Evolutionary conservation across 2,113 vertebrate species (phyloP).

Genomic region (Phrynosoma blainvillii): DNA sequence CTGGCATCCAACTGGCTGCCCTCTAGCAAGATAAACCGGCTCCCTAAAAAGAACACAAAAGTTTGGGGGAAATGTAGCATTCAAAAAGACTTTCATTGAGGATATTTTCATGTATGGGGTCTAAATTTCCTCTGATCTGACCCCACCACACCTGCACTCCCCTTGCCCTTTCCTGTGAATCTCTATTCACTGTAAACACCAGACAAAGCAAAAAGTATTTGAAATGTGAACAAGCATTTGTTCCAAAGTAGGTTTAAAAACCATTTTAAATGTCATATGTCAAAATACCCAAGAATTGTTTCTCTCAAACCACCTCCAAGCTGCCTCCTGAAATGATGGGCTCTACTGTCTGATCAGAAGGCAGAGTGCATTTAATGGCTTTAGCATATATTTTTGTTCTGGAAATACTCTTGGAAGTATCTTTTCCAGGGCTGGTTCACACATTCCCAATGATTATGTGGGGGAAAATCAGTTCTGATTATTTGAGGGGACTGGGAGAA

Average conservation of each 20-base stretch:
- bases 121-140: background rate
- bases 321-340: background rate
- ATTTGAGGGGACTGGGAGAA: background rate
- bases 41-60: constrained; percentile 76
- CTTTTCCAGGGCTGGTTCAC: background rate
- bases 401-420: background rate
- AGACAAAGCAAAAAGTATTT: background rate
- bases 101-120: background rate
- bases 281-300: background rate
- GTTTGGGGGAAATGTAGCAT: background rate
- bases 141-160: background rate
- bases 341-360: background rate
- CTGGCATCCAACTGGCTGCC: constrained; percentile 96
- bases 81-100: background rate
- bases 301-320: background rate
- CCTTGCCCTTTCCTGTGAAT: background rate
- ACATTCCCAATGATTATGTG: background rate
- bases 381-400: background rate
- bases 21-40: constrained; percentile 94
- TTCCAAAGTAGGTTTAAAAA: background rate
- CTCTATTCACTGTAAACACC: background rate
- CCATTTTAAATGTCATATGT: background rate
- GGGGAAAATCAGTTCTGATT: background rate
- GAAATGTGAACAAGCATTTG: background rate
- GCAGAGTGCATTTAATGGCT: background rate